Evolutionary conservation across 2,888 invertebrate genomes (phyloP).

Genomic region (Tubulanus polymorphus): DNA sequence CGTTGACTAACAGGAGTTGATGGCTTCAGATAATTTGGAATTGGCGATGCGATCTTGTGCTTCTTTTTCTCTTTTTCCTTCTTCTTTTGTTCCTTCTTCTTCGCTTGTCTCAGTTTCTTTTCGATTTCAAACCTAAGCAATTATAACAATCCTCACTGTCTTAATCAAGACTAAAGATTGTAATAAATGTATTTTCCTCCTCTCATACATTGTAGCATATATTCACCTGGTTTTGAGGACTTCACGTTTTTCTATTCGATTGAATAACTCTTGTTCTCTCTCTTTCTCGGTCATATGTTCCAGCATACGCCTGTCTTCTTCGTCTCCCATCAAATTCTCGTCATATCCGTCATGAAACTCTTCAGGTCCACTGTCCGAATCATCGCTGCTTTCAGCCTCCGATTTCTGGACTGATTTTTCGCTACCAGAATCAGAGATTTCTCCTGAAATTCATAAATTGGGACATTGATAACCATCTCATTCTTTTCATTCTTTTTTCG

Average conservation of each 20-base stretch:
- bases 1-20: slow-evolving; percentile 46
- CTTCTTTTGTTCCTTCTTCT: slow-evolving; percentile 66
- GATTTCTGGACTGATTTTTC: slow-evolving; percentile 24
- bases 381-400: slow-evolving; percentile 22
- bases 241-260: slow-evolving; percentile 91
- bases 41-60: slow-evolving; percentile 22
- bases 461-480: too few relatives aligned
- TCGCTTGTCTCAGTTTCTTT: slow-evolving; percentile 80
- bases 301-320: slow-evolving; percentile 83
- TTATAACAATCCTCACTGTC: too few relatives aligned
- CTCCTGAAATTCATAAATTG: slow-evolving; percentile 65
- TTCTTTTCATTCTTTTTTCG: background rate
- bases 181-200: too few relatives aligned
- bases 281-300: slow-evolving; percentile 95
- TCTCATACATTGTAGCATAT: too few relatives aligned
- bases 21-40: too few relatives aligned
- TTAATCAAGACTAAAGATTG: too few relatives aligned
- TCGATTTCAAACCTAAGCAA: slow-evolving; percentile 92
- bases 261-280: slow-evolving; percentile 94
- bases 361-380: slow-evolving; percentile 57
- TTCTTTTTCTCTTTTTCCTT: slow-evolving; percentile 50
- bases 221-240: slow-evolving; percentile 78
- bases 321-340: slow-evolving; percentile 95
- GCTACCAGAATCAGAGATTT: slow-evolving; percentile 67
- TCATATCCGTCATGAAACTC: slow-evolving; percentile 97